These are phyloP conservation scores for Lithophane semibrunnea DNA, from an alignment of 2,888 invertebrate genomes.

Conservation along the genomic window DNA sequence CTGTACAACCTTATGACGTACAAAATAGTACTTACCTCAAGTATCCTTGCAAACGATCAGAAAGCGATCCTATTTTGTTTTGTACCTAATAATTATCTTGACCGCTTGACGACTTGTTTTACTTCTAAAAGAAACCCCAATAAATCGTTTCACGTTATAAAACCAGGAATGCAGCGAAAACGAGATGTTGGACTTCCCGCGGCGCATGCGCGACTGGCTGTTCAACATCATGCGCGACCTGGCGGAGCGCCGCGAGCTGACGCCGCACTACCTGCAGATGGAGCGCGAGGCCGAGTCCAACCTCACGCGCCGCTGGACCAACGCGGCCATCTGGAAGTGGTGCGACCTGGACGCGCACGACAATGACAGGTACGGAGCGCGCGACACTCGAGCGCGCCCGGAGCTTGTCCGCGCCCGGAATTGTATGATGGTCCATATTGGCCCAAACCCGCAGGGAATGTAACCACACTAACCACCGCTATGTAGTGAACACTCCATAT, in stretches of 20 bases:
- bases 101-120: not conserved
- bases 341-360: slow-evolving; percentile 98
- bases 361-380: slow-evolving; percentile 92
- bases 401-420: slow-evolving; percentile 91
- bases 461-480: not conserved
- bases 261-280: slow-evolving; percentile 95
- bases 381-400: not conserved
- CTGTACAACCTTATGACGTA: not conserved
- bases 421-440: not conserved
- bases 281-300: slow-evolving; percentile 97
- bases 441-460: not conserved
- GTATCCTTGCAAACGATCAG: not conserved
- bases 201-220: slow-evolving; percentile 99
- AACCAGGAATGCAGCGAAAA: slow-evolving; percentile 93
- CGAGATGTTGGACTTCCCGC: slow-evolving; percentile 98
- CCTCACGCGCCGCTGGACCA: slow-evolving; percentile 95
- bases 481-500: not conserved
- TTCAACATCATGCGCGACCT: slow-evolving; percentile 99
- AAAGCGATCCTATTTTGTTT: not conserved
- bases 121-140: not conserved
- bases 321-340: slow-evolving; percentile 99
- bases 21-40: not conserved
- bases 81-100: not conserved
- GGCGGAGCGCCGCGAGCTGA: slow-evolving; percentile 96
- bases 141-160: not conserved